phyloP scores from a whole-genome alignment of 1,140 invertebrate species.

The Drosophila littoralis region DNA sequence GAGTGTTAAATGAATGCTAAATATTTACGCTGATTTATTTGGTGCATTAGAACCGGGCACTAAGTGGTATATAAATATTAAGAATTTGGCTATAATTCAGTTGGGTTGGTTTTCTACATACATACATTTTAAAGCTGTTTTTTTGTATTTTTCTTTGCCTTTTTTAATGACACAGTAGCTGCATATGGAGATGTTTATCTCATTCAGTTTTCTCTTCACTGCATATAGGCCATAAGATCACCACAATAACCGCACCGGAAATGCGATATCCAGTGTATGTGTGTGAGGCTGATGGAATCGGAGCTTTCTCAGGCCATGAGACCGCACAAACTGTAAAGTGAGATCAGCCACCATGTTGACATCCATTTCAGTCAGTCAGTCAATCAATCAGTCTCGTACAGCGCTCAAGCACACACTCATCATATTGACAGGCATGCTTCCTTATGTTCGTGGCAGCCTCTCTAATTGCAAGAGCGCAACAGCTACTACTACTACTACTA shows the following conservation, averaged over 20 bases:
- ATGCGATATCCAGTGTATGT: slow-evolving; percentile 61
- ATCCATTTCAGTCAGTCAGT: slow-evolving; percentile 1
- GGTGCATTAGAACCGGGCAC: slow-evolving; percentile 67
- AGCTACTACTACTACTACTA: neutral
- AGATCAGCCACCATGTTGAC: slow-evolving; percentile 46
- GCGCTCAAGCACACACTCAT: slow-evolving; percentile 40
- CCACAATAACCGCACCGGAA: slow-evolving; percentile 74
- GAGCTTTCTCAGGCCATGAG: slow-evolving; percentile 60
- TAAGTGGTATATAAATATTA: slow-evolving; percentile 77
- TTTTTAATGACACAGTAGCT: slow-evolving; percentile 54
- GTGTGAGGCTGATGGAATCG: slow-evolving; percentile 39
- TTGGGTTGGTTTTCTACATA: neutral
- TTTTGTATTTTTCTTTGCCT: slow-evolving; percentile 21
- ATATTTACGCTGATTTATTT: slow-evolving; percentile 80
- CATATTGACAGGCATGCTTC: slow-evolving; percentile 73
- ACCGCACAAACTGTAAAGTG: slow-evolving; percentile 62
- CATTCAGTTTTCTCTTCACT: slow-evolving; percentile 43
- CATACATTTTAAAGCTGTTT: neutral
- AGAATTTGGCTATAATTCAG: slow-evolving; percentile 53
- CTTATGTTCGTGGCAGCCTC: slow-evolving; percentile 35
- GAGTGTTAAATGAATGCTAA: slow-evolving; percentile 77
- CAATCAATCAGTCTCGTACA: slow-evolving; percentile 1
- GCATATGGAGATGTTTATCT: slow-evolving; percentile 48
- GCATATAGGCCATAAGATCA: slow-evolving; percentile 34
- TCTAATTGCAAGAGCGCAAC: slow-evolving; percentile 56